phyloP scores from a whole-genome alignment of 2,888 invertebrate genomes.

The Rhingia campestris region DNA sequence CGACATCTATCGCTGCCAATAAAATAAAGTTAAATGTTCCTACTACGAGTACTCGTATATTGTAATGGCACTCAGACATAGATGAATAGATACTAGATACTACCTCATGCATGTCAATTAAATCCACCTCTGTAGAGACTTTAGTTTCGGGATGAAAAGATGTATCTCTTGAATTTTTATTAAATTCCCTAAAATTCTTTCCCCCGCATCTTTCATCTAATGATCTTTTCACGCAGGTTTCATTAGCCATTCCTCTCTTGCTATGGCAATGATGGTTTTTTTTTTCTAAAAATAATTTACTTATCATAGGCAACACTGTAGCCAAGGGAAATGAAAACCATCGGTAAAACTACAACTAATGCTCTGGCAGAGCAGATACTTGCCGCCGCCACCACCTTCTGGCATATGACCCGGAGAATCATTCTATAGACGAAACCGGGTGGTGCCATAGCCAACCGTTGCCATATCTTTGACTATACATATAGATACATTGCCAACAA shows the following conservation, averaged over 20 bases:
- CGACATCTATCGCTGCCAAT: slow-evolving; percentile 63
- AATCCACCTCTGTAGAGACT: slow-evolving; percentile 31
- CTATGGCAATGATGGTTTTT: slow-evolving; percentile 17
- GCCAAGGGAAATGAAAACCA: slow-evolving; percentile 25
- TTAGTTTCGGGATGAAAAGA: slow-evolving; percentile 32
- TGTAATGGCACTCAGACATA: slow-evolving; percentile 19
- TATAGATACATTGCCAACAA: slow-evolving; percentile 18
- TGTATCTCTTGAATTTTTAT: slow-evolving; percentile 41
- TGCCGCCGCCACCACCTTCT: not conserved
- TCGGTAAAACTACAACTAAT: slow-evolving; percentile 13
- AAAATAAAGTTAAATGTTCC: slow-evolving; percentile 68
- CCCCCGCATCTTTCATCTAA: slow-evolving; percentile 1
- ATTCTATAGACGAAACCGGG: slow-evolving; percentile 20
- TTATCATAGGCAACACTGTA: slow-evolving; percentile 33
- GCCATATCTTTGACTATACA: slow-evolving; percentile 13
- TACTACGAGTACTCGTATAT: slow-evolving; percentile 7
- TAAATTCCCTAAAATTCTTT: slow-evolving; percentile 2
- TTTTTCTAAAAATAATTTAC: slow-evolving; percentile 53
- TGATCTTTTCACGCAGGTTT: slow-evolving; percentile 37
- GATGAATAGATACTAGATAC: not conserved
- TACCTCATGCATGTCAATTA: slow-evolving; percentile 46
- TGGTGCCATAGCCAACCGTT: slow-evolving; percentile 25
- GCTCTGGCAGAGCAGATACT: slow-evolving; percentile 8
- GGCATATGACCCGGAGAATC: slow-evolving; percentile 35
- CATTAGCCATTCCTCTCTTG: slow-evolving; percentile 22